Conservation (phyloP, 2,888 invertebrate species). For the Apodemia zela region DNA sequence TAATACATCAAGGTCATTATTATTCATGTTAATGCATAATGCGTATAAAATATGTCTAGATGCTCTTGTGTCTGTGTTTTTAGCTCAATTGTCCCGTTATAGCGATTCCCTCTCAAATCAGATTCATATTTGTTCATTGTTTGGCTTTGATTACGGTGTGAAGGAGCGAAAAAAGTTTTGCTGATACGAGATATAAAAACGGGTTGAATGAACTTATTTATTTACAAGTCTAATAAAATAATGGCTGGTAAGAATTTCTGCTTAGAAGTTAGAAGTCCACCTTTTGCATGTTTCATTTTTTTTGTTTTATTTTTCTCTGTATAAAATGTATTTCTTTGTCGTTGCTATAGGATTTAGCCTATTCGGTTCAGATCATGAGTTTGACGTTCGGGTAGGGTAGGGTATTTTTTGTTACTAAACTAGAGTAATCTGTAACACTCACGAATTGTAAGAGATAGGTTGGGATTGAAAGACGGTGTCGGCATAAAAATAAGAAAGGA, state of each 20-base stretch:
- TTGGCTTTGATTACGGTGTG: conserved; percentile 14
- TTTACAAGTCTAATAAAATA: conserved; percentile 6
- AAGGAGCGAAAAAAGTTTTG: conserved; percentile 14
- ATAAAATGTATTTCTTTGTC: neutral
- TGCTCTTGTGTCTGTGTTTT: neutral
- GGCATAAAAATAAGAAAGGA: no score
- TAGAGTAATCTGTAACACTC: no score
- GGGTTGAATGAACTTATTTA: conserved; percentile 10
- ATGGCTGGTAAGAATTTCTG: neutral
- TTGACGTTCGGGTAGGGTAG: neutral
- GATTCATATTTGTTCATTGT: conserved; percentile 17
- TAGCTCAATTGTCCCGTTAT: conserved; percentile 5
- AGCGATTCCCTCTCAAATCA: conserved; percentile 13
- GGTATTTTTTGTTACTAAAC: no score
- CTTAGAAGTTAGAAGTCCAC: neutral
- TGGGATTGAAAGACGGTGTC: no score
- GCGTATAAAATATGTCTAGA: neutral
- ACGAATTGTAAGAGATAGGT: no score
- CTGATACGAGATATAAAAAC: conserved; percentile 10
- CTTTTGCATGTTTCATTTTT: neutral
- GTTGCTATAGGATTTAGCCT: neutral
- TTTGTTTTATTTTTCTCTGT: neutral
- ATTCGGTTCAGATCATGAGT: neutral
- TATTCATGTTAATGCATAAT: neutral
- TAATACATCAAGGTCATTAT: no score